Evolutionary conservation across 2,888 invertebrate species (phyloP).

Genomic region (Apamea monoglypha): DNA sequence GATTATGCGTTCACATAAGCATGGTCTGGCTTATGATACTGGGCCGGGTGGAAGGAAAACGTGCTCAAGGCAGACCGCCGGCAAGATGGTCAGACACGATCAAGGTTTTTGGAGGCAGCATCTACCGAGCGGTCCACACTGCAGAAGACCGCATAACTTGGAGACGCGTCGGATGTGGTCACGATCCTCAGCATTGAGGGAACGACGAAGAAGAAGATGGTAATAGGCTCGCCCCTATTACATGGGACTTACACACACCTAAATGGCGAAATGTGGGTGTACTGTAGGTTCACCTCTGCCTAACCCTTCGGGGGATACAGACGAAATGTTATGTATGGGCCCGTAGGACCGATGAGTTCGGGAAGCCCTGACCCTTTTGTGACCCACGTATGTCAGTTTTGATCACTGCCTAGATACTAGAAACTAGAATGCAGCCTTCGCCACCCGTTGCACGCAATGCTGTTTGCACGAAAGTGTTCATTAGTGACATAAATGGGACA

Average conservation of each 20-base stretch:
- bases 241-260: background rate
- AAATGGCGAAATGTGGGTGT: background rate
- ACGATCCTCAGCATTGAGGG: too few species aligned
- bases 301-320: background rate
- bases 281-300: background rate
- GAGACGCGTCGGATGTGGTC: too few species aligned
- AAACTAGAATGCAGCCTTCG: conserved; percentile 43
- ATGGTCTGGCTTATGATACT: too few species aligned
- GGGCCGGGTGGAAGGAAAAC: too few species aligned
- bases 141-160: too few species aligned
- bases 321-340: background rate
- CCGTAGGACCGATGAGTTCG: background rate
- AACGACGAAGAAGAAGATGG: too few species aligned
- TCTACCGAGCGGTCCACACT: too few species aligned
- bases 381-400: conserved; percentile 16
- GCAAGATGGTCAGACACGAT: too few species aligned
- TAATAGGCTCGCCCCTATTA: background rate
- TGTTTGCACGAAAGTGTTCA: conserved; percentile 30
- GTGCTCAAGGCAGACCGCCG: too few species aligned
- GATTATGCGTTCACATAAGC: too few species aligned
- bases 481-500: conserved; percentile 25
- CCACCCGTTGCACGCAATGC: conserved; percentile 34
- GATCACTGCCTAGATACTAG: conserved; percentile 26
- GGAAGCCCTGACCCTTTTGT: conserved; percentile 15
- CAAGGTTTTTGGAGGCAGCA: too few species aligned